Base-by-base conservation (phyloP, 2,888 invertebrate species). In the Blomia tropicalis region DNA sequence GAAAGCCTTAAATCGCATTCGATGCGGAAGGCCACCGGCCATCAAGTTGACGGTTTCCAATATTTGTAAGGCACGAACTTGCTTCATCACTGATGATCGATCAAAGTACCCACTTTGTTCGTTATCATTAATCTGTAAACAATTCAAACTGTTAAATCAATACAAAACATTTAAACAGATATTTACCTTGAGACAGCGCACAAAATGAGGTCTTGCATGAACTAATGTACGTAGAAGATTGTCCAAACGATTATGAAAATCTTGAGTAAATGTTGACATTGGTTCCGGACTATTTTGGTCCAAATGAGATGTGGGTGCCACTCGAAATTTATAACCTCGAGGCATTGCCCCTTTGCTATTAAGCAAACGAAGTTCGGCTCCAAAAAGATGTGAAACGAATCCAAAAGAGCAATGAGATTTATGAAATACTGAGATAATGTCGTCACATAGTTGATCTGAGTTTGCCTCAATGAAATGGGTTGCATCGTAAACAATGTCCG, bases 321-420 rank as follows among this genome's bases (percentile, higher is more conserved):
- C 89, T 70, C 90, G 80, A 76, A 89, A 89, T 72, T 85, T 82
- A 66, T 86, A 81, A 63, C 85, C 85, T 66, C 82, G 77, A 17
- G 84, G 87, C 60, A 82, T 84, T 58, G 81, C 83, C 14, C 7
- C 68, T 62, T 69, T 66, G 2, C 83, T 81, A 70, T 83, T 85
- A 17, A 87, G 75, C 1, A 84, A 83, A 77, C 90, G 90, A 66
- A 93, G 77, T 74, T 93, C 93, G 60, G 86, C 83, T 1, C 90
- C 88, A 73, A 93, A 93, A n/a, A 93, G 78, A 73, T 93, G 91
- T 22, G 90, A 89, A 1, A 89, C 92, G 74, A 93, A 93, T n/a
- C 92, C 92, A 75, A 93, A 93, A 73, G 87, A 90, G 75, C 92
- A 93, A 63, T 82, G 83, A 70, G 89, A 85, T 71, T 87, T 87